phyloP scores from a whole-genome alignment of 1,140 invertebrate genomes.

The Thaumatotibia leucotreta region DNA sequence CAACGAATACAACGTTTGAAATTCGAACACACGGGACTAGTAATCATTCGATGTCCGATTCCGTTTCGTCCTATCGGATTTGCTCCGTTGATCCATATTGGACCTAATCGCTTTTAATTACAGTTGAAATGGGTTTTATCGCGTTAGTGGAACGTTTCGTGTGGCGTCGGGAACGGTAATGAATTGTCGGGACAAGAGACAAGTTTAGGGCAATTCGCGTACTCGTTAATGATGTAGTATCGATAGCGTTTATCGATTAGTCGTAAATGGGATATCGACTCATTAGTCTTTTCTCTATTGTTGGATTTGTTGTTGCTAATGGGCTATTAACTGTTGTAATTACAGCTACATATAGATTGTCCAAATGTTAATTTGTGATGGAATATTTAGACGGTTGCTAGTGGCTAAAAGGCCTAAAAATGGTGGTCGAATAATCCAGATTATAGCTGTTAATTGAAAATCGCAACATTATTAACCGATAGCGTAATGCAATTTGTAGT shows the following conservation, averaged over 20 bases:
- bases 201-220: conserved; percentile 56
- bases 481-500: too few species aligned
- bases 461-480: too few species aligned
- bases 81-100: conserved; percentile 21
- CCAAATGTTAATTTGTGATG: too few species aligned
- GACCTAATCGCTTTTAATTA: conserved; percentile 25
- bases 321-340: background rate
- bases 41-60: conserved; percentile 72
- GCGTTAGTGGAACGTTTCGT: conserved; percentile 39
- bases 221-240: conserved; percentile 21
- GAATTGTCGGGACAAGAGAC: conserved; percentile 61
- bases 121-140: conserved; percentile 20
- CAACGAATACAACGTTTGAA: conserved; percentile 49
- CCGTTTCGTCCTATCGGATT: conserved; percentile 59
- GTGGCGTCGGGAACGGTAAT: conserved; percentile 66
- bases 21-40: conserved; percentile 53
- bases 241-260: conserved; percentile 17
- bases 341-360: too few species aligned
- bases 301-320: background rate
- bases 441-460: too few species aligned
- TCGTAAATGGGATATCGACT: background rate
- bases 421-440: too few species aligned
- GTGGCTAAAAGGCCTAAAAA: too few species aligned
- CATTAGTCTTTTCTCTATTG: background rate
- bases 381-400: too few species aligned